Base-by-base conservation (phyloP, 2,113 vertebrate genomes). In the Proterorhinus semilunaris region DNA sequence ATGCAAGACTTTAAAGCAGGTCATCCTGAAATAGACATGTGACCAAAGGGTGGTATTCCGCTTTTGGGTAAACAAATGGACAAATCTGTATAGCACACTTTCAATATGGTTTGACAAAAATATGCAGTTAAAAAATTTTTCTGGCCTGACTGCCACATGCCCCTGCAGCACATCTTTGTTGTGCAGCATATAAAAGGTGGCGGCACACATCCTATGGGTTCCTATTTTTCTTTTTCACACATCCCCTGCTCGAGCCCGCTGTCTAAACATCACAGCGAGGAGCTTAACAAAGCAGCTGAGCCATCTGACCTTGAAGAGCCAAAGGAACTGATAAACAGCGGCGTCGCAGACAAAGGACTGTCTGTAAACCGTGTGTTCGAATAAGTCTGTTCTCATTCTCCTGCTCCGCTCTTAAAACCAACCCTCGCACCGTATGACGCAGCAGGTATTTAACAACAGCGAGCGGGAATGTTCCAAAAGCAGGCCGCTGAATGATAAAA, bases 401-500 rank as follows among this genome's bases (percentile, higher is more conserved):
- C 16, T 54, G 6, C 50, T 48, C 10, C 45, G 11, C 16, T 63
- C 50, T 72, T 21, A 66, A 82, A 74, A 45, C 12, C 52, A 43
- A 68, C 9, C 42, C 66, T 74, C 68, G 36, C 0, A 36, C 27
- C 27, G 27, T 36, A 66, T 3, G 46, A 71, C 27, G 12, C 48
- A 46, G 42, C 54, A 50, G 62, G 48, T 10, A 50, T 64, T 52
- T 6, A 57, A 74, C 62, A 64, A 65, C 62, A 62, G 75, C 42
- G 43, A 72, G 17, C 61, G 66, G 6, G 42, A 54, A 45, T 17
- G 44, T 36, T 68, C 53, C 48, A 61, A 83, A 88, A 87, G 16
- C 64, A 67, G 84, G 82, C n/a, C 83, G 74, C 61, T 63, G 51
- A 57, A 53, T 13, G 76, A 73, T 84, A 76, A 83, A 83, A 84